These are phyloP conservation scores for Rana temporaria DNA, from an alignment of 2,113 vertebrate species.

Conservation along the genomic window DNA sequence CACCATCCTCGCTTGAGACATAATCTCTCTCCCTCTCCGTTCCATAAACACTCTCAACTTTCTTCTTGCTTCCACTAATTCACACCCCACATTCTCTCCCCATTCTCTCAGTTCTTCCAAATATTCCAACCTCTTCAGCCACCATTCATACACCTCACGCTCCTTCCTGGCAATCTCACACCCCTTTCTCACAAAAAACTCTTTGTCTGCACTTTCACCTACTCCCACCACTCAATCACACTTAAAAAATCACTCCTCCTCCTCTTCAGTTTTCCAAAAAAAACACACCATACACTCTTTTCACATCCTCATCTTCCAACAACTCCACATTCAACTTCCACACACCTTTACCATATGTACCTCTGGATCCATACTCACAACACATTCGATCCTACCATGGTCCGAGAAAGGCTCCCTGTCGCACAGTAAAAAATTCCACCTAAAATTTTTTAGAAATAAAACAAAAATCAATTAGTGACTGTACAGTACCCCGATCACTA, in stretches of 20 bases:
- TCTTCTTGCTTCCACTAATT: background rate
- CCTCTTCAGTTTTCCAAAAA: background rate
- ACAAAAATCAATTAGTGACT: background rate
- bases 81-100: background rate
- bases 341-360: background rate
- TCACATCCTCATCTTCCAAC: too few species aligned
- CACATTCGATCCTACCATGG: background rate
- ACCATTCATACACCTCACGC: too few species aligned
- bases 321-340: constrained; percentile 1
- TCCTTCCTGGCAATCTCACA: background rate
- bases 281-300: background rate
- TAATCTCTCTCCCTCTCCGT: background rate
- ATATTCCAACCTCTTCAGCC: too few species aligned
- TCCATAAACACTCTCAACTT: background rate
- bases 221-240: constrained; percentile 7
- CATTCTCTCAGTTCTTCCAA: too few species aligned
- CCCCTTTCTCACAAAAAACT: background rate
- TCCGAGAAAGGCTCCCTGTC: too few species aligned
- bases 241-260: background rate
- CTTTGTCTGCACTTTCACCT: background rate
- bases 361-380: background rate
- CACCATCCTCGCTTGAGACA: background rate
- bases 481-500: background rate
- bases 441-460: background rate
- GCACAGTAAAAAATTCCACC: too few species aligned